These are phyloP conservation scores for Pachypanchax playfairii DNA, from an alignment of 2,113 vertebrate genomes.

Conservation along the genomic window DNA sequence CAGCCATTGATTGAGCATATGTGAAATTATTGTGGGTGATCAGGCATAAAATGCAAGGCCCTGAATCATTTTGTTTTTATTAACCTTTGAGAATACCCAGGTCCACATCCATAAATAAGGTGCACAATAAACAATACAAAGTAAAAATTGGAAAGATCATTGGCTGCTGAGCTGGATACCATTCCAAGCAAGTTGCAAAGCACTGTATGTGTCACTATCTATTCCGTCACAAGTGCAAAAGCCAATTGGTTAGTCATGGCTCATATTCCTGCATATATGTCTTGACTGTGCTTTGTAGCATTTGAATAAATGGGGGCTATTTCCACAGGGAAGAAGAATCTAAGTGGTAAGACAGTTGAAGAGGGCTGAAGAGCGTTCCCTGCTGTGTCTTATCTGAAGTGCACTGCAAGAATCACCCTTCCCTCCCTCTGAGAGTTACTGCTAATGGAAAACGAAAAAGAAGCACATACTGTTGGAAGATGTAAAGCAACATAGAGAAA, in stretches of 20 bases:
- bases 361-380: slow-evolving; percentile 59
- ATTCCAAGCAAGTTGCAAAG: slow-evolving; percentile 10
- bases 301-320: slow-evolving; percentile 56
- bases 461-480: slow-evolving; percentile 14
- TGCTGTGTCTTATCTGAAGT: slow-evolving; percentile 67
- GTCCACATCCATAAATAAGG: slow-evolving; percentile 46
- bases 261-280: slow-evolving; percentile 41
- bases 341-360: slow-evolving; percentile 54
- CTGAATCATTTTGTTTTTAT: slow-evolving; percentile 55
- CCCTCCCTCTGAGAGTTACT: slow-evolving; percentile 43
- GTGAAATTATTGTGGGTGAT: slow-evolving; percentile 49
- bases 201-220: slow-evolving; percentile 18
- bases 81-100: slow-evolving; percentile 38
- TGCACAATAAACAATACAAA: slow-evolving; percentile 19
- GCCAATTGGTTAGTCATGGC: slow-evolving; percentile 47
- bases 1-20: slow-evolving; percentile 47
- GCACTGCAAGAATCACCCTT: slow-evolving; percentile 51
- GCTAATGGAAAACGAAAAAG: slow-evolving; percentile 30
- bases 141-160: slow-evolving; percentile 2
- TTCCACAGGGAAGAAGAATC: slow-evolving; percentile 57
- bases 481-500: slow-evolving; percentile 11
- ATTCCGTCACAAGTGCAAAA: slow-evolving; percentile 41
- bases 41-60: slow-evolving; percentile 38
- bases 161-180: not conserved
- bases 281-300: slow-evolving; percentile 34